Conservation (phyloP, 2,797 vertebrate species). For the Pantherophis vulpinus region DNA sequence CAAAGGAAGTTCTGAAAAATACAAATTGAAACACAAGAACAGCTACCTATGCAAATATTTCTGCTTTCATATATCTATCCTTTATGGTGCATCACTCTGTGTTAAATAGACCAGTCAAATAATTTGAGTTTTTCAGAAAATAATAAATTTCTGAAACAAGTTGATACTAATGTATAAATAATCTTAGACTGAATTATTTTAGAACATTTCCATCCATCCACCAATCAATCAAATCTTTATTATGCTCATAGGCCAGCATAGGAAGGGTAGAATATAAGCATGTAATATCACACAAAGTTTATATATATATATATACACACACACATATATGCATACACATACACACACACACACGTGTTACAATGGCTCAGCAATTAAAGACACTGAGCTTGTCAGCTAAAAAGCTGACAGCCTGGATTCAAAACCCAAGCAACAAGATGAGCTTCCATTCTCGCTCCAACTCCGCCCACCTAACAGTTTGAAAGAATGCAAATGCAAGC, state of each 20-base stretch:
- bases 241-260: not conserved
- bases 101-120: not conserved
- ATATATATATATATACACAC: not conserved
- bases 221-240: not conserved
- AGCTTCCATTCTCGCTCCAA: not conserved
- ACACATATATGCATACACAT: too few relatives aligned
- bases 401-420: too few relatives aligned
- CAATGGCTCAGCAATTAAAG: not conserved
- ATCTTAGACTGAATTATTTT: not conserved
- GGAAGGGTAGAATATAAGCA: not conserved
- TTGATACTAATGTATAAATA: not conserved
- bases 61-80: not conserved
- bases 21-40: not conserved
- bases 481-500: not conserved
- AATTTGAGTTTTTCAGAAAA: not conserved
- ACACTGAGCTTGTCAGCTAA: not conserved
- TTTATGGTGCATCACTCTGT: not conserved
- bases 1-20: not conserved
- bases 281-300: not conserved
- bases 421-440: too few relatives aligned
- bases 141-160: not conserved
- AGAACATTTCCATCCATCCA: not conserved
- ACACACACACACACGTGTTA: too few relatives aligned
- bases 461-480: not conserved
- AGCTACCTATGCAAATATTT: not conserved